Base-by-base conservation (phyloP, 2,888 invertebrate species). In the Cataglyphis rosenhaueri region DNA sequence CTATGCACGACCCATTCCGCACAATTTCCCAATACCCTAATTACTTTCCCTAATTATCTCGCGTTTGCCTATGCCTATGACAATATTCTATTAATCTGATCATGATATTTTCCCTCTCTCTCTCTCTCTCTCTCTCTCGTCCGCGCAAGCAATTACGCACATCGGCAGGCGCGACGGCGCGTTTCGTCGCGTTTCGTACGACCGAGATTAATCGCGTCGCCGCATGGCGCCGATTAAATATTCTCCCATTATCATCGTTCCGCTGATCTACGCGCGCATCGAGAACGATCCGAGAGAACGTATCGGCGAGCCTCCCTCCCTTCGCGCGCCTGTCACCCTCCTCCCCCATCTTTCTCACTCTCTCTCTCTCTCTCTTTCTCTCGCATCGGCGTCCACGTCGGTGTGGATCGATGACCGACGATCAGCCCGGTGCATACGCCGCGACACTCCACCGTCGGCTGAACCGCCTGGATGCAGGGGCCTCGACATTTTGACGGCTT, bases 261-360 rank as follows among this genome's bases (percentile, higher is more conserved):
- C 18, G 90, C 89, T 92, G 93, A 93, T 93, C 92, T 91, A 91
- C 92, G 91, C 88, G 91, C 88, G 91, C 87, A 87, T 89, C 91
- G 90, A 91, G 88, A 88, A 88, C 86, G 74, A 85, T 83, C 55
- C 44, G 65, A 38, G 55, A 44, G 12, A 57, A 57, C 41, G 74
- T 61, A 61, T 73, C 66, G 66, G 21, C 64, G 74, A 32, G 74
- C 68, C 66, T 71, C 73, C 79, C 85, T 73, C 86, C 70, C 86
- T 73, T 35, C 75, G 32, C 55, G 62, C 48, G 8, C 61, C 48
- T 55, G 25, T 6, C 59, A 48, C 21, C n/a, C 21, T 32, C n/a
- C 52, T 64, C 55, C 29, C 59, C 10, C 66, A 29, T 29, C 29
- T 2, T 29, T 70, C 41, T n/a, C 64, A 29, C 52, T 32, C 29